These are phyloP conservation scores for Nyctibius bracteatus DNA, from an alignment of 2,113 vertebrate species.

Conservation along the genomic window DNA sequence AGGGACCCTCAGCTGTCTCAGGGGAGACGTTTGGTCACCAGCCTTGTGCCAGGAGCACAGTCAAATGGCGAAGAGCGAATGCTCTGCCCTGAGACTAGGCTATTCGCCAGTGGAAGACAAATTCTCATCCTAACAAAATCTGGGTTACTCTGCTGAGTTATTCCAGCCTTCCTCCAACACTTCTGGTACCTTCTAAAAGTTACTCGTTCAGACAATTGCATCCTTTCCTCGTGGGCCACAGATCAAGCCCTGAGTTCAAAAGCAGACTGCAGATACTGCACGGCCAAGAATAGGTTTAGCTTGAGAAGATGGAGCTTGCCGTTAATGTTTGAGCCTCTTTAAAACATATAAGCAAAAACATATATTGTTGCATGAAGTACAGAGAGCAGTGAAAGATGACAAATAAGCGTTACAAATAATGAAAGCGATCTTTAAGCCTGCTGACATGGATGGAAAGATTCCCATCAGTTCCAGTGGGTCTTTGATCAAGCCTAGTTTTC, in stretches of 20 bases:
- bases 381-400: neutral
- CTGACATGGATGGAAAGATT: neutral
- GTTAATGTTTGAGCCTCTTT: neutral
- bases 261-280: neutral
- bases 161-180: neutral
- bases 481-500: neutral
- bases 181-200: neutral
- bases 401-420: neutral
- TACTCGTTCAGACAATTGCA: neutral
- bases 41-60: neutral
- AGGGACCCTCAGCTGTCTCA: neutral
- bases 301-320: neutral
- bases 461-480: neutral
- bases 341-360: neutral
- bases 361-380: rapidly evolving
- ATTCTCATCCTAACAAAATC: neutral
- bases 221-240: neutral
- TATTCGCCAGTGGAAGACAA: neutral
- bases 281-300: neutral
- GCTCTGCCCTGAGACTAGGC: neutral
- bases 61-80: neutral
- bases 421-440: neutral
- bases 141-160: neutral
- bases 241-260: neutral
- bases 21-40: neutral